Evolutionary conservation across 2,888 invertebrate genomes (phyloP).

Genomic region (Drosophila melanocephala): DNA sequence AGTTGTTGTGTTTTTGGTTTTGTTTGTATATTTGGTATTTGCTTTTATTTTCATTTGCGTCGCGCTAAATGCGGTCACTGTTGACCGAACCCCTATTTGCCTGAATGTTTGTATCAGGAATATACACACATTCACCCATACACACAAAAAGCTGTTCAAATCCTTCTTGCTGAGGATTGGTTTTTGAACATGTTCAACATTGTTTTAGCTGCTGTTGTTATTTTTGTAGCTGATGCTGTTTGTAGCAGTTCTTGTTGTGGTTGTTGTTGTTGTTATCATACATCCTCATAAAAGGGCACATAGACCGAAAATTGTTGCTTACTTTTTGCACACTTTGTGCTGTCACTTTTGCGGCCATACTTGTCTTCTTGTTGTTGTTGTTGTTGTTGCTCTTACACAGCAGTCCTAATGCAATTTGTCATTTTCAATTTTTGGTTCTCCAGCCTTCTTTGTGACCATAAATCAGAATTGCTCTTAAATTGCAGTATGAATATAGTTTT

Average conservation of each 20-base stretch:
- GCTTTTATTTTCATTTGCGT: slow-evolving; percentile 56
- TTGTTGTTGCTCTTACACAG: slow-evolving; percentile 15
- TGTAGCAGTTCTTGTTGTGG: slow-evolving; percentile 18
- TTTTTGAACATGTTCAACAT: slow-evolving; percentile 71
- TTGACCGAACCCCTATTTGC: slow-evolving; percentile 48
- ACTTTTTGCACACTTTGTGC: slow-evolving; percentile 67
- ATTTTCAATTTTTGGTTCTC: slow-evolving; percentile 68
- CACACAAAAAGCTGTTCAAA: slow-evolving; percentile 16
- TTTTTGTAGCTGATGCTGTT: slow-evolving; percentile 22
- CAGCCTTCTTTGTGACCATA: slow-evolving; percentile 58
- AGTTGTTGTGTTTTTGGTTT: slow-evolving; percentile 38
- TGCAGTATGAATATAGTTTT: slow-evolving; percentile 31
- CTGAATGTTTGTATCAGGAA: slow-evolving; percentile 37
- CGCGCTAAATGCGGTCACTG: slow-evolving; percentile 51
- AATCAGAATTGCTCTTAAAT: slow-evolving; percentile 59
- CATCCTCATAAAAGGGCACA: slow-evolving; percentile 50
- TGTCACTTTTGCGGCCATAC: slow-evolving; percentile 73
- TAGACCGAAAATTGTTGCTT: slow-evolving; percentile 60
- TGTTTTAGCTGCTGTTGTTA: slow-evolving; percentile 43
- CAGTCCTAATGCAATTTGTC: slow-evolving; percentile 75
- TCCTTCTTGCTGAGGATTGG: slow-evolving; percentile 61
- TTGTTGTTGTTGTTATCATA: slow-evolving; percentile 44
- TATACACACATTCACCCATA: slow-evolving; percentile 17
- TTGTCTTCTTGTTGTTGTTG: slow-evolving; percentile 26
- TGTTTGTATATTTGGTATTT: slow-evolving; percentile 38